These are phyloP conservation scores for Poecilia wingei DNA, from an alignment of 2,797 vertebrate genomes.

Conservation along the genomic window DNA sequence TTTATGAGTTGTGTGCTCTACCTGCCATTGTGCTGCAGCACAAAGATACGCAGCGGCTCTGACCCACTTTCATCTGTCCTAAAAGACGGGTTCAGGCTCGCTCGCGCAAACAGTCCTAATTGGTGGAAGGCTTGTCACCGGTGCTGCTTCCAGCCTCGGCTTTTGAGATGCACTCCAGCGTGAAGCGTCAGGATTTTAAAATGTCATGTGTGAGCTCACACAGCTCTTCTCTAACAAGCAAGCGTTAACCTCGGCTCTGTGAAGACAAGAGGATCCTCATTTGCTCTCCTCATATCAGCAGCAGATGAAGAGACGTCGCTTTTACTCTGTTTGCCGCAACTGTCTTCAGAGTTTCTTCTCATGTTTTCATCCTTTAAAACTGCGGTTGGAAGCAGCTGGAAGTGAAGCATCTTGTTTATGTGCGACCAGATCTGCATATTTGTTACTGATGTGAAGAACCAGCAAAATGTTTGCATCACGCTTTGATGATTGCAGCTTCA, in stretches of 20 bases:
- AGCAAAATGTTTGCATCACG: constrained; percentile 10
- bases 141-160: constrained; percentile 52
- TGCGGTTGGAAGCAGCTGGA: constrained; percentile 22
- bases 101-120: constrained; percentile 69
- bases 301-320: constrained; percentile 37
- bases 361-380: constrained; percentile 34
- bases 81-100: constrained; percentile 51
- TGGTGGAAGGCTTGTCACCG: constrained; percentile 69
- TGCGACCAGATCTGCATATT: constrained; percentile 3
- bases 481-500: constrained; percentile 2
- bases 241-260: constrained; percentile 44
- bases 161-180: constrained; percentile 52
- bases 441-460: constrained; percentile 1
- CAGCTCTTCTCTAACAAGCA: constrained; percentile 64
- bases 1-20: constrained; percentile 28
- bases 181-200: constrained; percentile 63
- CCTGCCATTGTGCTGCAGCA: constrained; percentile 41
- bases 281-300: constrained; percentile 41
- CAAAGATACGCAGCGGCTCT: constrained; percentile 44
- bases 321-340: constrained; percentile 39
- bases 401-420: constrained; percentile 16
- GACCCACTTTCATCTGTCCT: constrained; percentile 71
- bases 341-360: constrained; percentile 48
- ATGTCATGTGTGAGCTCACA: constrained; percentile 62
- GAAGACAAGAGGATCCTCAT: constrained; percentile 43